Conservation (phyloP, 2,113 vertebrate genomes). For the Brachyhypopomus occidentalis region DNA sequence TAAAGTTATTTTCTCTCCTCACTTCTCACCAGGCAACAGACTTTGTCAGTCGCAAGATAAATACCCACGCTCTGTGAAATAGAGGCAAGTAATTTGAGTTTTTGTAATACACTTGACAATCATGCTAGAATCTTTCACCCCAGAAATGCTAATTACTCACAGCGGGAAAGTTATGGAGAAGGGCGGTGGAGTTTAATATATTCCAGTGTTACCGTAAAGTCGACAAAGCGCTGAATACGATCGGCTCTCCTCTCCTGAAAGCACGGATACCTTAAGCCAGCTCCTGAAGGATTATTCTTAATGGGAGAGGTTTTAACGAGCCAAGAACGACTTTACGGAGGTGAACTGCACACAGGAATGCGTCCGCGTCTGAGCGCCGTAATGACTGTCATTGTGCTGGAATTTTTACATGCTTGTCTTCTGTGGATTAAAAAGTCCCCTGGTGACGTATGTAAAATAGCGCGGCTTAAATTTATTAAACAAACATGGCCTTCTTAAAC, state of each 20-base stretch:
- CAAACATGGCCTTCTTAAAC: conserved; percentile 49
- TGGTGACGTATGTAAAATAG: conserved; percentile 48
- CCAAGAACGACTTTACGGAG: conserved; percentile 59
- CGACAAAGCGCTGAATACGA: conserved; percentile 57
- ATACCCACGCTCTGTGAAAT: conserved; percentile 40
- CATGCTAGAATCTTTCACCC: conserved; percentile 60
- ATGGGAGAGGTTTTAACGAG: conserved; percentile 59
- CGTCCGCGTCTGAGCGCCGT: conserved; percentile 45
- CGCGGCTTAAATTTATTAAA: conserved; percentile 47
- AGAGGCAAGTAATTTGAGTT: conserved; percentile 51
- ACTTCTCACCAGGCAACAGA: conserved; percentile 46
- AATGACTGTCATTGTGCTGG: conserved; percentile 48
- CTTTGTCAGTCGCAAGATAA: conserved; percentile 55
- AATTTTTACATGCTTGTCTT: conserved; percentile 49
- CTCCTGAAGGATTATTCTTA: conserved; percentile 58
- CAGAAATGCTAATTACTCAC: conserved; percentile 65
- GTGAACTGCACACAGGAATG: conserved; percentile 44
- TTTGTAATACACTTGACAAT: conserved; percentile 58
- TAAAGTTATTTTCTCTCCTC: conserved; percentile 34
- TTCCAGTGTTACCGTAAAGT: conserved; percentile 60
- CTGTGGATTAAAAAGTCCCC: conserved; percentile 50
- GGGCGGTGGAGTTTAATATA: conserved; percentile 60
- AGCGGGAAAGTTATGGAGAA: conserved; percentile 61
- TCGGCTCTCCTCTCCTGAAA: conserved; percentile 41
- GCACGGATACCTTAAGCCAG: conserved; percentile 55